These are phyloP conservation scores for Ceratina japonica DNA, from an alignment of 1,140 invertebrate genomes.

Conservation along the genomic window DNA sequence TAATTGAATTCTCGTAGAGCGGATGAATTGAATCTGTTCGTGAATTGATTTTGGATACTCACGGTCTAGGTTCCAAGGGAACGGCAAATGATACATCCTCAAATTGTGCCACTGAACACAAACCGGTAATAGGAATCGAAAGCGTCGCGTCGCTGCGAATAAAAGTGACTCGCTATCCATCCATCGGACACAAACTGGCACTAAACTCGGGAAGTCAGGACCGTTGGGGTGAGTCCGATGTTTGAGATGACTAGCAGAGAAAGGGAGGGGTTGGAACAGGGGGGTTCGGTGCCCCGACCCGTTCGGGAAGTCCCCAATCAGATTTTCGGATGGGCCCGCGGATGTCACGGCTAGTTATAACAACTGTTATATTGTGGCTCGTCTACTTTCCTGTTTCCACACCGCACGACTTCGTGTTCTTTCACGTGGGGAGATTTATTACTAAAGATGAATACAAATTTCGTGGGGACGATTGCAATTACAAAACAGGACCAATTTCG, in stretches of 20 bases:
- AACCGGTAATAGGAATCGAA: constrained; percentile 56
- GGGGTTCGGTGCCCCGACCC: constrained; percentile 27
- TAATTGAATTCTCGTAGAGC: no score
- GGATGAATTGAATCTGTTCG: neutral
- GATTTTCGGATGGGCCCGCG: constrained; percentile 22
- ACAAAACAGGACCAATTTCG: no score
- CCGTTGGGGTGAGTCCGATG: constrained; percentile 54
- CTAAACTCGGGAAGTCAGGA: constrained; percentile 36
- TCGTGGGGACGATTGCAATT: no score
- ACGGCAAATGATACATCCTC: constrained; percentile 72
- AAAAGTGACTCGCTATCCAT: constrained; percentile 70
- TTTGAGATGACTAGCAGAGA: constrained; percentile 37
- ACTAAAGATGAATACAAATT: no score
- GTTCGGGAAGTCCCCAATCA: constrained; percentile 32
- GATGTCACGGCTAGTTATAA: constrained; percentile 4
- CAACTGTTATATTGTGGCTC: neutral
- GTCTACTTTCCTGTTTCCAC: neutral
- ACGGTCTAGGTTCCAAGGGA: constrained; percentile 73
- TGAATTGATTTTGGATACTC: constrained; percentile 49
- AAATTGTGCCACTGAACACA: constrained; percentile 15
- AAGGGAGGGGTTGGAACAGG: constrained; percentile 55
- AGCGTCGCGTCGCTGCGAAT: constrained; percentile 66
- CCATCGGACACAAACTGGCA: constrained; percentile 75
- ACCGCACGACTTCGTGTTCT: neutral
- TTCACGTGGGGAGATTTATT: no score